Percentiles rank a stretch among this genome's conserved stretches.
Evolutionary conservation across 2,797 vertebrate genomes (phyloP).

Genomic region (Manis crassicaudata): DNA sequence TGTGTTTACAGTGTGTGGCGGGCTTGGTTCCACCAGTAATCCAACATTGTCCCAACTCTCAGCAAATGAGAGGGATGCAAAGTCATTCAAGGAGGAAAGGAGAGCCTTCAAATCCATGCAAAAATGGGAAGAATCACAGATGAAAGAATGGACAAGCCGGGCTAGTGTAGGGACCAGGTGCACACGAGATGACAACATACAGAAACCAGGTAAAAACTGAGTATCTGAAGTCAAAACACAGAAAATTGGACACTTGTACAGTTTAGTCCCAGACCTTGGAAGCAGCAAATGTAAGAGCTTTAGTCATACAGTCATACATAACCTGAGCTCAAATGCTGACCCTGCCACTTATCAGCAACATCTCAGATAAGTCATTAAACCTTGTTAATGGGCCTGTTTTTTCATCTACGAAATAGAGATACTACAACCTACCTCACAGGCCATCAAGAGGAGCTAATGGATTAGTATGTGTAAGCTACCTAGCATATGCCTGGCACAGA

Average conservation of each 20-base stretch:
- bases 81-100: conserved; percentile 89
- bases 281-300: neutral
- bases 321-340: neutral
- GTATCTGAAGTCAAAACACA: conserved; percentile 45
- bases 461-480: neutral
- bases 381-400: neutral
- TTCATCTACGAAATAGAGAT: neutral
- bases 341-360: neutral
- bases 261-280: neutral
- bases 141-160: neutral
- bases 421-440: neutral
- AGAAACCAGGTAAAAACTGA: neutral
- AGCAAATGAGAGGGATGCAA: conserved; percentile 93
- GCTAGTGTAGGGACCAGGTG: neutral
- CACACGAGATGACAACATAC: conserved; percentile 59
- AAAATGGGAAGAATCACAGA: neutral
- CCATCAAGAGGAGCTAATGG: neutral
- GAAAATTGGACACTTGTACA: neutral
- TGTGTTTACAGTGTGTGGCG: conserved; percentile 87
- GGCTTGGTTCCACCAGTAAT: conserved; percentile 94
- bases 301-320: neutral
- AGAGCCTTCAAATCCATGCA: conserved; percentile 91
- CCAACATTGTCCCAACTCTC: conserved; percentile 98
- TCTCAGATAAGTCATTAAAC: neutral
- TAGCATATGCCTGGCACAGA: neutral